Evolutionary conservation across 2,113 vertebrate genomes (phyloP).

Genomic region (Caracal caracal): DNA sequence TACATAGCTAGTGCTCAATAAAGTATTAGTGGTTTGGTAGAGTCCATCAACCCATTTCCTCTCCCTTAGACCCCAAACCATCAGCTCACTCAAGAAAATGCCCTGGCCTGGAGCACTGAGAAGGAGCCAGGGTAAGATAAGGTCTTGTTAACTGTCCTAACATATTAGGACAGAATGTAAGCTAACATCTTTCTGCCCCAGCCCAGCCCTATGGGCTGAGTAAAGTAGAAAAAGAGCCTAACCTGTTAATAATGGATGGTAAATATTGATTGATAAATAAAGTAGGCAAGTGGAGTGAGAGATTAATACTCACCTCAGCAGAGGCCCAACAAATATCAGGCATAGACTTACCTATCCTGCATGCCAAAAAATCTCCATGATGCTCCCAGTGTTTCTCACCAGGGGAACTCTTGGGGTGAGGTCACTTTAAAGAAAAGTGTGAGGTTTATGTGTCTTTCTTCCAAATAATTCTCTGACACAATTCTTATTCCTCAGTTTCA

Average conservation of each 20-base stretch:
- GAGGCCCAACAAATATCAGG: neutral
- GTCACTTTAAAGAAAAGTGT: neutral
- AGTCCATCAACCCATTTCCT: neutral
- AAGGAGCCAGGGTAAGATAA: neutral
- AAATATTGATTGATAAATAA: neutral
- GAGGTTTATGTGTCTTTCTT: neutral
- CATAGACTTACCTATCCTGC: neutral
- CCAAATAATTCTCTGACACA: conserved; percentile 42
- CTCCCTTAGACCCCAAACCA: neutral
- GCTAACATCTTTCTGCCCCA: neutral
- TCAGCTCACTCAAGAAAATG: neutral
- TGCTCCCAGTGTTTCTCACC: neutral
- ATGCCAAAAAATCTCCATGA: neutral
- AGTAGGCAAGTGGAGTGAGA: neutral
- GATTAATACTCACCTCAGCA: neutral
- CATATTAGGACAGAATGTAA: neutral
- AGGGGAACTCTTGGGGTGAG: neutral
- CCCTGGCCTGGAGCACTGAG: neutral
- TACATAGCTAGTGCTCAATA: neutral
- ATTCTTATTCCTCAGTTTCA: neutral
- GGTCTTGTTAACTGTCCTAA: neutral
- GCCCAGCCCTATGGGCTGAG: neutral
- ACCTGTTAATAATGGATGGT: neutral
- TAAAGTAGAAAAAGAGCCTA: conserved; percentile 17
- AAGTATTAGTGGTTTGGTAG: neutral